A percentile compares a stretch with the other conserved stretches of the same genome.
phyloP scores from a whole-genome alignment of 2,113 vertebrate species.

The Athene noctua region DNA sequence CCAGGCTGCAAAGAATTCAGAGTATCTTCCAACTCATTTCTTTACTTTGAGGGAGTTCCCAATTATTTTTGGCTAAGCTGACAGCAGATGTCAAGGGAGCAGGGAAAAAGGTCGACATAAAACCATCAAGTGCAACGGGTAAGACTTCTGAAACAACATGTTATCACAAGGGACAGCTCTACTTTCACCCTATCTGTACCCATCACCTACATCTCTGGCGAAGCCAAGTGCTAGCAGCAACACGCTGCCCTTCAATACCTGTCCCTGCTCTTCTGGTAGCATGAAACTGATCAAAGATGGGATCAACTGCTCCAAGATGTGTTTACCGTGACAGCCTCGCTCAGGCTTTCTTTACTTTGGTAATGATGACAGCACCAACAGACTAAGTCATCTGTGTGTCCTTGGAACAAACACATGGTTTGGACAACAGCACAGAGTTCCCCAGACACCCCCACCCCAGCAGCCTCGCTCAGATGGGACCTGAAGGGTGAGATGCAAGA shows the following conservation, averaged over 20 bases:
- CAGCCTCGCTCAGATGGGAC: background rate
- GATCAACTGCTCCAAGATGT: background rate
- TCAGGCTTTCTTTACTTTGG: background rate
- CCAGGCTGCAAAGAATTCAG: background rate
- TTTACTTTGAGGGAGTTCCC: conserved; percentile 56
- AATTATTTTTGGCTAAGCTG: conserved; percentile 33
- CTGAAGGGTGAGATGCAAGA: background rate
- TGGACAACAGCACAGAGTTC: background rate
- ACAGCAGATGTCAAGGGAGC: background rate
- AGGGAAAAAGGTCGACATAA: background rate
- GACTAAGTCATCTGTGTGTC: no score
- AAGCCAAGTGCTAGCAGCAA: background rate
- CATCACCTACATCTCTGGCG: background rate
- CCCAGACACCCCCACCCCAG: background rate
- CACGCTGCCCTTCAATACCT: background rate
- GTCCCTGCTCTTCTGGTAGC: background rate
- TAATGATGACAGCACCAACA: background rate
- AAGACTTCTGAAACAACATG: background rate
- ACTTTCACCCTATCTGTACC: background rate
- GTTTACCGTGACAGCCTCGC: background rate
- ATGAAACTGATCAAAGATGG: background rate
- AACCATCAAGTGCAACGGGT: background rate
- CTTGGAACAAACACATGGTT: background rate
- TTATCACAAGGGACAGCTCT: background rate
- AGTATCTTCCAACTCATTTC: background rate